Conservation (phyloP, 2,113 vertebrate genomes). For the Phyllostomus discolor region DNA sequence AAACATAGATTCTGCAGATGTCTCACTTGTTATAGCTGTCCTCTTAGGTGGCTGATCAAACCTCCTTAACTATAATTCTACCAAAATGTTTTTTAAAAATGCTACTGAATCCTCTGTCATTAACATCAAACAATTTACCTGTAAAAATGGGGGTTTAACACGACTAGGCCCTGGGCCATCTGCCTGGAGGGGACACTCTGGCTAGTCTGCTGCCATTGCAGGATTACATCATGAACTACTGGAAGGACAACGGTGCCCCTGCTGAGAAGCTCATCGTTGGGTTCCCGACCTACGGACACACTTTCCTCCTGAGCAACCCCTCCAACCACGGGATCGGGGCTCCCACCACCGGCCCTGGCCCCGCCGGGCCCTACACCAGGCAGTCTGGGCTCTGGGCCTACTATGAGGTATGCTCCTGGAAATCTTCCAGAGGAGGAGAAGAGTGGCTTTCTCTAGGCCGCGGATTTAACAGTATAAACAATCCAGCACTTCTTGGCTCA, state of each 20-base stretch:
- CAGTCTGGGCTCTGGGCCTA: constrained; percentile 83
- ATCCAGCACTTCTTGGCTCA: neutral
- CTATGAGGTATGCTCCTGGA: constrained; percentile 78
- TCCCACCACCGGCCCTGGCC: constrained; percentile 78
- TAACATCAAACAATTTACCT: neutral
- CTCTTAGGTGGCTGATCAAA: neutral
- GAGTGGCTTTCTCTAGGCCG: neutral
- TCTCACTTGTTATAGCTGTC: neutral
- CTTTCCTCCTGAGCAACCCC: constrained; percentile 79
- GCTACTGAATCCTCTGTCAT: neutral
- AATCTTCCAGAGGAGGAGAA: neutral
- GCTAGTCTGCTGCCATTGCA: neutral
- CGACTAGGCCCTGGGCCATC: neutral
- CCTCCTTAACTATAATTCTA: neutral
- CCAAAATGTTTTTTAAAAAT: neutral
- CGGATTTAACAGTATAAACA: neutral
- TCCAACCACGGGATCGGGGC: constrained; percentile 79
- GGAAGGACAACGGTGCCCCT: constrained; percentile 83
- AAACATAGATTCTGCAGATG: neutral
- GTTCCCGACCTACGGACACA: constrained; percentile 85
- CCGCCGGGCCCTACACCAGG: constrained; percentile 82
- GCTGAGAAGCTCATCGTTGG: constrained; percentile 86
- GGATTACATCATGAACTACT: constrained; percentile 87
- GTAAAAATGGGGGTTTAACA: neutral
- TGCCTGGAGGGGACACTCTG: neutral